Evolutionary conservation across 2,113 vertebrate genomes (phyloP).

Genomic region (Aptenodytes patagonicus): DNA sequence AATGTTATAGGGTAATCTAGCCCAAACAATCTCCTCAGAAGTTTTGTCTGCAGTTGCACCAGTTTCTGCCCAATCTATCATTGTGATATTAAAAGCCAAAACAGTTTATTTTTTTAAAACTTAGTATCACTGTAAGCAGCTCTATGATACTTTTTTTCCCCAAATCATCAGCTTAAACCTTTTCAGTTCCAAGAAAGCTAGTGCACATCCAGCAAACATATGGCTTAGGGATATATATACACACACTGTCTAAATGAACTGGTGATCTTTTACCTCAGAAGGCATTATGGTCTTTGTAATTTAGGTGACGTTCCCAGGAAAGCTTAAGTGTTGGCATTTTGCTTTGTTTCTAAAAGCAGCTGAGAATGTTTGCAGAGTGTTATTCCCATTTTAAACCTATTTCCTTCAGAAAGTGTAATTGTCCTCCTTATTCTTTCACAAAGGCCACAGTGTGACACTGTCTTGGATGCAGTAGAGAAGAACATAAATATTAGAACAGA

Average conservation of each 20-base stretch:
- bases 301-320: neutral
- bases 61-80: neutral
- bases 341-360: constrained; percentile 20
- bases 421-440: neutral
- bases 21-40: neutral
- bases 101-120: neutral
- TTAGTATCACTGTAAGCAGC: neutral
- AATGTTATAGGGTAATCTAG: neutral
- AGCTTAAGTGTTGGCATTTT: neutral
- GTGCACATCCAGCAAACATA: constrained; percentile 3
- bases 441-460: neutral
- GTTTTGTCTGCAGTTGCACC: neutral
- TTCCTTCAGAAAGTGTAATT: neutral
- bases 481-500: neutral
- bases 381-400: neutral
- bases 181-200: constrained; percentile 5
- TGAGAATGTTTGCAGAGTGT: neutral
- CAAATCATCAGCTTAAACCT: neutral
- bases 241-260: neutral
- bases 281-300: neutral
- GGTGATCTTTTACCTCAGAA: neutral
- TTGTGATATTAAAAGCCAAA: neutral
- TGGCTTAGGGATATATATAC: neutral
- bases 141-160: neutral
- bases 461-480: neutral